Base-by-base conservation (phyloP, 1,140 invertebrate species). In the Drosophila ananassae region DNA sequence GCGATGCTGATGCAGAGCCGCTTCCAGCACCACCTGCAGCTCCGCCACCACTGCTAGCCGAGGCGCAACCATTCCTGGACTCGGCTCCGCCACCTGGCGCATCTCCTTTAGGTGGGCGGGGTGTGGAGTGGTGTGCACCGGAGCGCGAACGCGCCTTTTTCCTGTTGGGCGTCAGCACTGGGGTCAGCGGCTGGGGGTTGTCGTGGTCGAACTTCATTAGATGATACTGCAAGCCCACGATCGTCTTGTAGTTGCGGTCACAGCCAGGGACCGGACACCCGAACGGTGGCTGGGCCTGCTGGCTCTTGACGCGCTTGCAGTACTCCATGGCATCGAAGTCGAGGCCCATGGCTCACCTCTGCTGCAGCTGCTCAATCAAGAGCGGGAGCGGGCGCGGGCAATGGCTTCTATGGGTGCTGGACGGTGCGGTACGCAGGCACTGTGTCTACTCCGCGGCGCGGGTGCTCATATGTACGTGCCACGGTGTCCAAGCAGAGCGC, bases 241-340 rank as follows among this genome's bases (percentile, higher is more conserved):
- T 94, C 72, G 96, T 97, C 92, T 97, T 97, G 91, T 97, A 98
- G 21, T 96, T 94, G 92, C 96, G 96, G 47, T 95, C 95, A 92
- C 97, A 98, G 67, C 95, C 95, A 79, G 95, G 94, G 41, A 97
- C 93, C 9, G 97, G 97, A 89, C 97, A 98, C 77, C 95, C 94
- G 92, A 97, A 97, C 32, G 97, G 97, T 64, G 96, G 96, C 54
- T 79, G 73, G 59, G 96, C 93, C 89, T 94, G 96, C 63, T 96
- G 95, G 73, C 95, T 94, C 69, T 95, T 94, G 66, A 97, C 93
- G 92, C 97, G 96, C 81, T 96, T 95, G 89, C 96, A 96, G 92
- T 96, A 97, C 90, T 96, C 95, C 78, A 96, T 93, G 61, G 97
- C 95, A 94, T 97, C 96, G 93, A 97, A 97, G 92, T 97, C 91